phyloP scores from a whole-genome alignment of 2,888 invertebrate species.

The Diaperis boleti region DNA sequence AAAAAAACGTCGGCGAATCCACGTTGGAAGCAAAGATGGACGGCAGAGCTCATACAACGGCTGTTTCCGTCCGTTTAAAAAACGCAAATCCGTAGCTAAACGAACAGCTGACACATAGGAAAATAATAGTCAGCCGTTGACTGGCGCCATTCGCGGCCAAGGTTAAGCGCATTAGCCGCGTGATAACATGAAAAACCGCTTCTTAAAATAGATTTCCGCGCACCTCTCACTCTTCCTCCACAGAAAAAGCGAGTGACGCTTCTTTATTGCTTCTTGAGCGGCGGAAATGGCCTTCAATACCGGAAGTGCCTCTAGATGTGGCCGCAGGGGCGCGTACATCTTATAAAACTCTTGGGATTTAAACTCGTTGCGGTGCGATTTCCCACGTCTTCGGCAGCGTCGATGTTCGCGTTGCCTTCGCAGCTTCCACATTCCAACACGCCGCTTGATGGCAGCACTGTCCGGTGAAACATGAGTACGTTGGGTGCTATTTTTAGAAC shows the following conservation, averaged over 20 bases:
- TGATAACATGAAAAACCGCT: constrained; percentile 52
- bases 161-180: constrained; percentile 54
- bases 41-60: neutral
- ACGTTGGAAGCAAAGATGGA: constrained; percentile 4
- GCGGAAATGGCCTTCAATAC: neutral
- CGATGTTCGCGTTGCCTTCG: constrained; percentile 25
- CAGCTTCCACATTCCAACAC: constrained; percentile 49
- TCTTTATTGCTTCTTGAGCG: neutral
- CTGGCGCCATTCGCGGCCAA: constrained; percentile 60
- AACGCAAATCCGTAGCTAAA: constrained; percentile 16
- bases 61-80: constrained; percentile 19
- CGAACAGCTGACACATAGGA: constrained; percentile 48
- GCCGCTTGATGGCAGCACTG: constrained; percentile 50
- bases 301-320: neutral
- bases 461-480: constrained; percentile 41
- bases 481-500: constrained; percentile 60
- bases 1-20: constrained; percentile 14
- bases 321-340: too few relatives aligned
- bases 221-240: constrained; percentile 31
- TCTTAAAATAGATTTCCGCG: constrained; percentile 57
- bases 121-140: constrained; percentile 43
- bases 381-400: constrained; percentile 9
- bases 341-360: neutral
- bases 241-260: constrained; percentile 1
- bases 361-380: constrained; percentile 2